These are phyloP conservation scores for Crioceris asparagi DNA, from an alignment of 2,888 invertebrate species.

Conservation along the genomic window DNA sequence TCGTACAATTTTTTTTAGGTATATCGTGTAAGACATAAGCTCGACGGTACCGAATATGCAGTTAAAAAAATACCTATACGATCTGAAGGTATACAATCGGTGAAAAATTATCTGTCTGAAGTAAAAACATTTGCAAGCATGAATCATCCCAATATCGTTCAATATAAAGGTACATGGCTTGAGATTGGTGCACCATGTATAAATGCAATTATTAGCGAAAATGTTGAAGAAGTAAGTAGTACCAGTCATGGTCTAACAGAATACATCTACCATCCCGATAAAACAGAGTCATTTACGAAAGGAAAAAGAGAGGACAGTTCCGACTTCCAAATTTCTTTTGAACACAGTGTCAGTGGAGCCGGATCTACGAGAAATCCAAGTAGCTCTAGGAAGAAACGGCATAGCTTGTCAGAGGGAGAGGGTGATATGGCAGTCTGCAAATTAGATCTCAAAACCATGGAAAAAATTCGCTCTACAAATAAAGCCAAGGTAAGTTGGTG, in stretches of 20 bases:
- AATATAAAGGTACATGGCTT: slow-evolving; percentile 76
- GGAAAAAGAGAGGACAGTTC: slow-evolving; percentile 21
- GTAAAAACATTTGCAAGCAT: slow-evolving; percentile 70
- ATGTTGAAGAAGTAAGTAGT: not conserved
- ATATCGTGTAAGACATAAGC: slow-evolving; percentile 60
- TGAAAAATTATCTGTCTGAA: slow-evolving; percentile 59
- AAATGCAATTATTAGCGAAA: slow-evolving; percentile 11
- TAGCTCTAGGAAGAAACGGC: slow-evolving; percentile 21
- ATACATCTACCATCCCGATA: slow-evolving; percentile 22
- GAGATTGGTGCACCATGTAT: slow-evolving; percentile 46
- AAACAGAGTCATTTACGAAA: slow-evolving; percentile 21
- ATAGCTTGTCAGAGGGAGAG: slow-evolving; percentile 33
- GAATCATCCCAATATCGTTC: slow-evolving; percentile 70
- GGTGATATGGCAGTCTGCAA: slow-evolving; percentile 26
- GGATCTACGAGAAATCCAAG: slow-evolving; percentile 7
- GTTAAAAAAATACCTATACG: slow-evolving; percentile 65
- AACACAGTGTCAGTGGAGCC: slow-evolving; percentile 22
- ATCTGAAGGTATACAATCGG: slow-evolving; percentile 50
- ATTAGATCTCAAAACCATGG: slow-evolving; percentile 27
- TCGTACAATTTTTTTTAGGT: slow-evolving; percentile 22
- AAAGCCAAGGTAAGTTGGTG: too few species aligned
- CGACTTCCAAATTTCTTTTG: slow-evolving; percentile 32
- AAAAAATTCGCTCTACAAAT: slow-evolving; percentile 16
- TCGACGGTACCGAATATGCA: slow-evolving; percentile 70
- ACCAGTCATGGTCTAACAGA: slow-evolving; percentile 12